Conservation (phyloP, 2,113 vertebrate genomes). For the Coptodon rendalli region DNA sequence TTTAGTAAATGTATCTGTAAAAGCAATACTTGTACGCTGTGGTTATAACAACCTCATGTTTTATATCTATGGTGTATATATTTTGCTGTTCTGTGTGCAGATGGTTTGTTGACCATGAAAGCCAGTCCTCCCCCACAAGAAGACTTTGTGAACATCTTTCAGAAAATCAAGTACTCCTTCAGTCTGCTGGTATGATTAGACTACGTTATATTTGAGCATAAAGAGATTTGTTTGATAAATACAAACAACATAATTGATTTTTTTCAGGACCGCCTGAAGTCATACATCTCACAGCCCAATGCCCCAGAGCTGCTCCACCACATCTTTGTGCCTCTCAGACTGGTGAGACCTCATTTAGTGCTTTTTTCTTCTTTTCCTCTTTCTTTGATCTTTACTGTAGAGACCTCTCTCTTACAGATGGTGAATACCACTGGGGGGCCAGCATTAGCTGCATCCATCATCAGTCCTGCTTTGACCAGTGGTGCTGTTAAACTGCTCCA, state of each 20-base stretch:
- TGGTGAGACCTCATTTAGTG: constrained; percentile 56
- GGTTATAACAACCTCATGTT: background rate
- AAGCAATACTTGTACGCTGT: background rate
- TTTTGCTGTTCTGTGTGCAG: constrained; percentile 50
- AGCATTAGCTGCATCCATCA: constrained; percentile 61
- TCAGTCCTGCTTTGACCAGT: constrained; percentile 74
- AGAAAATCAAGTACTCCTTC: constrained; percentile 86
- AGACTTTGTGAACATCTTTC: constrained; percentile 78
- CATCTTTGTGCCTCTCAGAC: constrained; percentile 76
- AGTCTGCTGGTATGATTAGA: constrained; percentile 77
- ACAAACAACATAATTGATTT: background rate
- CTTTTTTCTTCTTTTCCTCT: background rate
- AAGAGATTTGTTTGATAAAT: background rate
- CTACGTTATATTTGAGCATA: background rate
- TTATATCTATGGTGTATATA: background rate
- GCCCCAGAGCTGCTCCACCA: constrained; percentile 79
- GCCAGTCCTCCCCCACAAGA: constrained; percentile 72
- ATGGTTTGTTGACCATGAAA: constrained; percentile 73
- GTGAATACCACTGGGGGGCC: constrained; percentile 77
- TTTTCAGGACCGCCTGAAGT: constrained; percentile 75
- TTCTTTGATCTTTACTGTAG: background rate
- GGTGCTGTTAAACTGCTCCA: constrained; percentile 76
- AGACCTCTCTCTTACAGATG: constrained; percentile 59
- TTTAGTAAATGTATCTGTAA: background rate
- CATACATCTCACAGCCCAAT: constrained; percentile 73